Percentiles rank a stretch among this genome's conserved stretches.
phyloP scores from a whole-genome alignment of 92 coral and sea anemone genomes.

The Galaxea fascicularis region DNA sequence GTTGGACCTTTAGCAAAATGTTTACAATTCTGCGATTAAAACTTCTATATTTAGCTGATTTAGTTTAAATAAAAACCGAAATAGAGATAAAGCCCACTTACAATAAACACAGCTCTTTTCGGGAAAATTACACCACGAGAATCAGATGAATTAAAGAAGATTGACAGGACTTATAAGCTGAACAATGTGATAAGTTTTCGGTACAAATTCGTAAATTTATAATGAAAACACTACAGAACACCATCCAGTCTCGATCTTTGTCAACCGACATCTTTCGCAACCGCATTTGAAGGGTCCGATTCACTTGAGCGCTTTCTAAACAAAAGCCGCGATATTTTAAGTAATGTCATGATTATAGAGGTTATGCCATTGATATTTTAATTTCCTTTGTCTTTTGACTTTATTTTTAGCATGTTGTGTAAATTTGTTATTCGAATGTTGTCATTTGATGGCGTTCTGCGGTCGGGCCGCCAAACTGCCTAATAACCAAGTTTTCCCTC shows the following conservation, averaged over 20 bases:
- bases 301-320: conserved; percentile 49
- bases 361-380: conserved; percentile 55
- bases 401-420: conserved; percentile 47
- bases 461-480: not conserved
- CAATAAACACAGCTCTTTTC: conserved; percentile 31
- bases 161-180: not conserved
- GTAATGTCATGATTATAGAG: conserved; percentile 41
- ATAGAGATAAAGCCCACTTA: conserved; percentile 28
- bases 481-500: not conserved
- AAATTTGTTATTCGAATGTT: conserved; percentile 15
- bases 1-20: conserved; percentile 15
- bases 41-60: conserved; percentile 47
- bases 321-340: conserved; percentile 51
- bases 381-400: conserved; percentile 26
- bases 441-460: conserved; percentile 7
- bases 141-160: not conserved
- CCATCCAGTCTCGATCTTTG: too few species aligned
- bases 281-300: conserved; percentile 15
- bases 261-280: conserved; percentile 35
- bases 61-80: conserved; percentile 50
- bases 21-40: conserved; percentile 36
- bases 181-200: not conserved
- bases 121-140: not conserved
- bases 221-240: too few species aligned
- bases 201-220: not conserved